Evolutionary conservation across 2,797 vertebrate species (phyloP).

Genomic region (Discoglossus pictus): DNA sequence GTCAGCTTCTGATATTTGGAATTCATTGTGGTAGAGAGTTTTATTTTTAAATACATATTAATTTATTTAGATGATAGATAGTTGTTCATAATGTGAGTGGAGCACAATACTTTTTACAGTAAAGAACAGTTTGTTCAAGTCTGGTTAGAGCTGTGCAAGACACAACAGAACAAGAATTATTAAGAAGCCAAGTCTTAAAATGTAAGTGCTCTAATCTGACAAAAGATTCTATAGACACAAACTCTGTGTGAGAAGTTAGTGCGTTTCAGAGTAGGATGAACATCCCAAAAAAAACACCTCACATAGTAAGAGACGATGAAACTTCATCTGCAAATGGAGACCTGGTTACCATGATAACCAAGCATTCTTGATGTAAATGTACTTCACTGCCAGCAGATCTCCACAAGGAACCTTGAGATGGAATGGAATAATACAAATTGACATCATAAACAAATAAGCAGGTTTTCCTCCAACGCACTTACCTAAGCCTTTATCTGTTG

Average conservation of each 20-base stretch:
- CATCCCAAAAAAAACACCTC: slow-evolving; percentile 60
- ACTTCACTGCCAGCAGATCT: slow-evolving; percentile 51
- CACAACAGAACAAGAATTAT: slow-evolving; percentile 1
- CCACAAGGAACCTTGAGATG: slow-evolving; percentile 70
- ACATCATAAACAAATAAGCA: slow-evolving; percentile 21
- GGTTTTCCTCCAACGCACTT: too few species aligned
- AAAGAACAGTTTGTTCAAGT: neutral
- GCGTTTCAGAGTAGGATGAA: slow-evolving; percentile 40
- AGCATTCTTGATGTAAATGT: slow-evolving; percentile 56
- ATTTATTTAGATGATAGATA: too few species aligned
- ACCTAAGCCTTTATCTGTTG: too few species aligned
- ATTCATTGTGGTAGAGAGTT: too few species aligned
- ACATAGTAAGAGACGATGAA: slow-evolving; percentile 49
- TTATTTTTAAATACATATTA: too few species aligned
- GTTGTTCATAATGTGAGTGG: neutral
- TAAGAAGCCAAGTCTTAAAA: slow-evolving; percentile 5
- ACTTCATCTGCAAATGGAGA: slow-evolving; percentile 68
- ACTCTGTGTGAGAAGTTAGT: slow-evolving; percentile 52
- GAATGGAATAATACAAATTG: slow-evolving; percentile 66
- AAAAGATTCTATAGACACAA: slow-evolving; percentile 18
- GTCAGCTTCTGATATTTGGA: too few species aligned
- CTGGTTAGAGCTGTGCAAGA: slow-evolving; percentile 19
- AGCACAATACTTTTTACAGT: slow-evolving; percentile 13
- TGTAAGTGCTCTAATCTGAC: neutral
- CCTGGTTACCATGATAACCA: slow-evolving; percentile 83